phyloP scores from a whole-genome alignment of 2,797 vertebrate species.

The Gambusia yucatana region DNA sequence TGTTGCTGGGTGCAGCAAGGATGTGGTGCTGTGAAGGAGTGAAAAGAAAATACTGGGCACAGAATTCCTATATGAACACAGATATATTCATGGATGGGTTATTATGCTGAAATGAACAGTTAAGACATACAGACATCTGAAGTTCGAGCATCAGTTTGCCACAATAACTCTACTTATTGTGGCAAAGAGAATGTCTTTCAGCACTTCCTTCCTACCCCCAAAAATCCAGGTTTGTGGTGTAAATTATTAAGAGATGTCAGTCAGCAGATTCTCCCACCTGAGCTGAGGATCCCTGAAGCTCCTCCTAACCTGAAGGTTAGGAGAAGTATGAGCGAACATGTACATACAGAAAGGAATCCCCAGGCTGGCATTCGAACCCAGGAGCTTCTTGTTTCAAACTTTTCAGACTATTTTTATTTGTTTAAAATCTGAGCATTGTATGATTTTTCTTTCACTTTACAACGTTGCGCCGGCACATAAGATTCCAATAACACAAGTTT shows the following conservation, averaged over 20 bases:
- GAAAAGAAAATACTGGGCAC: background rate
- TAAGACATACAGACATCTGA: background rate
- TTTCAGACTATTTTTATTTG: too few species aligned
- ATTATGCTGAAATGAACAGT: background rate
- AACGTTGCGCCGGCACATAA: background rate
- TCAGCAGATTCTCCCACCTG: background rate
- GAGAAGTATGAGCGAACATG: too few species aligned
- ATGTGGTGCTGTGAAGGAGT: conserved; percentile 4
- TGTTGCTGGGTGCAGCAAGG: conserved; percentile 4
- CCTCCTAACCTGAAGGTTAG: background rate
- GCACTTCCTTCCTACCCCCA: background rate
- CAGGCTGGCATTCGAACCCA: too few species aligned
- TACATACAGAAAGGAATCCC: too few species aligned
- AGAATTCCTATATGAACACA: background rate
- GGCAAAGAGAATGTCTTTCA: background rate
- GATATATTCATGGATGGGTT: background rate
- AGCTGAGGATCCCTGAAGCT: background rate
- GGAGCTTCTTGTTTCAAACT: too few species aligned
- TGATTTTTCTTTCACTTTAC: too few species aligned
- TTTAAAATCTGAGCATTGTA: too few species aligned
- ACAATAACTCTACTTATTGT: background rate
- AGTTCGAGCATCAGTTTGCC: background rate
- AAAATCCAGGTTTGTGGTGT: background rate
- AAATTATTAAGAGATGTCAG: background rate
- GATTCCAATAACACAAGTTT: background rate